These are phyloP conservation scores for Papio anubis DNA, from an alignment of 2,113 vertebrate species.

Conservation along the genomic window DNA sequence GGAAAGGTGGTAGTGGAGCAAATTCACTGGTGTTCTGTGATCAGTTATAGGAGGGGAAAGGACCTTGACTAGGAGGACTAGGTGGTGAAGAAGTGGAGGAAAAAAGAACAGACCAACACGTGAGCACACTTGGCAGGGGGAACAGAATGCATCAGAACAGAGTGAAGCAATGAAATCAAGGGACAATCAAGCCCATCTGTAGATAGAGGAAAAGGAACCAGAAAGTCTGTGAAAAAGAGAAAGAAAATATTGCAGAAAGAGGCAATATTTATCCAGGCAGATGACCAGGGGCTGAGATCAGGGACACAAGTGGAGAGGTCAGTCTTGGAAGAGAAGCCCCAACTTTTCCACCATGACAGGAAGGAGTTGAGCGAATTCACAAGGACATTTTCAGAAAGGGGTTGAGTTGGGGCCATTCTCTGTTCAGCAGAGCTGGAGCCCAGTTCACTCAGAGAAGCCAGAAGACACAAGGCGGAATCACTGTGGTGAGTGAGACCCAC, in stretches of 20 bases:
- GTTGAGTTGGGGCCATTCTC: background rate
- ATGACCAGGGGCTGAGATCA: background rate
- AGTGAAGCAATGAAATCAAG: background rate
- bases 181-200: too few relatives aligned
- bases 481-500: background rate
- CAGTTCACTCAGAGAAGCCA: background rate
- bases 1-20: background rate
- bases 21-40: background rate
- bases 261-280: too few relatives aligned
- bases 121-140: background rate
- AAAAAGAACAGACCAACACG: background rate
- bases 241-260: rapidly evolving
- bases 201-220: background rate
- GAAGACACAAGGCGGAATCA: background rate
- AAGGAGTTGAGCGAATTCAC: background rate
- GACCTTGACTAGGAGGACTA: too few relatives aligned
- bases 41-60: background rate
- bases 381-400: background rate
- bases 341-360: too few relatives aligned
- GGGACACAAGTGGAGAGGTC: background rate
- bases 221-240: background rate
- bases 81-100: too few relatives aligned
- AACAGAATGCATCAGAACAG: background rate
- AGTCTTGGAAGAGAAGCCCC: background rate
- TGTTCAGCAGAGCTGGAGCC: background rate